Evolutionary conservation across 2,888 invertebrate species (phyloP), one percentile per base, ranked within the genome.

Genomic region (Chaetoderma sp.): DNA sequence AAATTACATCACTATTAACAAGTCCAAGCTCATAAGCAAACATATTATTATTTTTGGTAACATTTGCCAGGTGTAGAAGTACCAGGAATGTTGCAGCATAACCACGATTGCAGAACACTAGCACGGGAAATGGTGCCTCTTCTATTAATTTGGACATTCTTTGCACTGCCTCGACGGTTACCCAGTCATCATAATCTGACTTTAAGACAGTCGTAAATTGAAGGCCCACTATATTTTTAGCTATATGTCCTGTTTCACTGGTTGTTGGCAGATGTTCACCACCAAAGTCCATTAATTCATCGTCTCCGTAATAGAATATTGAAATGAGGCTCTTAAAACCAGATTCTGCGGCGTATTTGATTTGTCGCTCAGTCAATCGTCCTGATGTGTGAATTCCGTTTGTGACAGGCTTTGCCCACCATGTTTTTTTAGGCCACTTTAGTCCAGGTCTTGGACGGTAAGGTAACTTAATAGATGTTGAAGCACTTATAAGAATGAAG

Each of bases 381-480:
- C 83, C 83, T 13, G 78, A 75, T 2, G 80, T 72, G 66, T 79
- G 76, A 23, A 78, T 72, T 30, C 78, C 77, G 5, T 78, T 70
- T 0, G 81, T 80, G 10, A 82, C 68, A 67, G 78, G 77, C 63
- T 81, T 81, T 0, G 78, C 76, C 82, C 82, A 83, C 83, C 83
- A 83, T 27, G 76, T 58, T 68, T 81, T 80, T 10, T 67, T 68
- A n/a, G 76, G 70, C 5, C 76, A 63, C 10, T 73, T 72, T 2
- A 80, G 52, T 21, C 81, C 81, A 16, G 79, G 79, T 25, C 32
- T 32, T 2, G 52, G 52, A 32, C 52, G 13, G n/a, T 52, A 52
- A 32, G 52, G 52, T 32, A 52, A 52, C 21, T 52, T n/a, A n/a
- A n/a, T n/a, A n/a, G n/a, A n/a, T n/a, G n/a, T n/a, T n/a, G n/a